Percentiles rank a stretch among this genome's conserved stretches.
Conservation (phyloP, 2,113 vertebrate species). For the Lampris megalopsis region DNA sequence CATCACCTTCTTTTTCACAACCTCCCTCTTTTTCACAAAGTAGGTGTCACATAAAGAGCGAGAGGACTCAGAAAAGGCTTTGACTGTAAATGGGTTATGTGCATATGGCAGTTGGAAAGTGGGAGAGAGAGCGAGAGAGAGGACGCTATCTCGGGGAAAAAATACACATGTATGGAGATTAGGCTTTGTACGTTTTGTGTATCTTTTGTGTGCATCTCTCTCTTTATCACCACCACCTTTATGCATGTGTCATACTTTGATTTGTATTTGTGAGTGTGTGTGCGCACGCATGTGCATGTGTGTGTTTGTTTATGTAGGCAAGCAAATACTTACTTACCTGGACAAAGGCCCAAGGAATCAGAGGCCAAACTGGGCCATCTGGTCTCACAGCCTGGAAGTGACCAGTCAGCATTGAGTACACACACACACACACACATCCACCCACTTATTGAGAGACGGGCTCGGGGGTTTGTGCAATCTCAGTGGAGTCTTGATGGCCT, state of each 20-base stretch:
- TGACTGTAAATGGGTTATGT: background rate
- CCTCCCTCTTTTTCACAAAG: background rate
- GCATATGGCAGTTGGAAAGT: background rate
- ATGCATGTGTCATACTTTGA: too few species aligned
- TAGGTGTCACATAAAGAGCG: background rate
- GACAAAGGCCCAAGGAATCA: conserved; percentile 49
- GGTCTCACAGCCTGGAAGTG: conserved; percentile 56
- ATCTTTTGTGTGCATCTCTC: conserved; percentile 8
- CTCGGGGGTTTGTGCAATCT: conserved; percentile 47
- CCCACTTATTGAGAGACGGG: conserved; percentile 63
- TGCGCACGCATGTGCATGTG: conserved; percentile 1
- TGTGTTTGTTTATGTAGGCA: background rate
- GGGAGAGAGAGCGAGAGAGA: background rate
- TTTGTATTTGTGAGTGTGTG: background rate
- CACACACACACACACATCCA: conserved; percentile 40
- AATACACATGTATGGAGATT: background rate
- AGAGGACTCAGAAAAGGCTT: conserved; percentile 3
- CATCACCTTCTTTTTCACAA: conserved; percentile 11
- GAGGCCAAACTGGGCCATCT: conserved; percentile 72
- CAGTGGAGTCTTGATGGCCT: conserved; percentile 60
- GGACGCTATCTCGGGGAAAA: conserved; percentile 1
- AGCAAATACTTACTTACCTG: conserved; percentile 36
- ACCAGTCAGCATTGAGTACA: conserved; percentile 69
- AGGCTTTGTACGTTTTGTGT: background rate
- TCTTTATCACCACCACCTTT: background rate